Percentiles rank a stretch among this genome's conserved stretches.
These are phyloP conservation scores for Drosophila peninsularis DNA, from an alignment of 2,888 invertebrate species.

Conservation along the genomic window DNA sequence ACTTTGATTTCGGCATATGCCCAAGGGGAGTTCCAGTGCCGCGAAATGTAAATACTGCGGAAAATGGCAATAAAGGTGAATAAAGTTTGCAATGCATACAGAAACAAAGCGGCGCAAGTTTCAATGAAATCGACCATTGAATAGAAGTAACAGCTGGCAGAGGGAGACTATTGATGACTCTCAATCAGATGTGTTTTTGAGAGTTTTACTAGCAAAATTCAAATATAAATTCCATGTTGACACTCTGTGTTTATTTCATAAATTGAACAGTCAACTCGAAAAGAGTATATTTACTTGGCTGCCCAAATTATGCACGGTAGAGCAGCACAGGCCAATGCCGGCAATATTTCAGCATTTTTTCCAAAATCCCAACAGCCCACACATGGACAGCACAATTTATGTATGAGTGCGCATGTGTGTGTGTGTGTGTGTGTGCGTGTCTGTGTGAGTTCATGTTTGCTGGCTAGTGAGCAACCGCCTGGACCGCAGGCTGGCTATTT, in stretches of 20 bases:
- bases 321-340: slow-evolving; percentile 8
- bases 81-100: not conserved
- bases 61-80: not conserved
- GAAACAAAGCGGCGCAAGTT: not conserved
- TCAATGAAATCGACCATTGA: not conserved
- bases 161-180: not conserved
- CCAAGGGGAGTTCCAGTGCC: slow-evolving; percentile 6
- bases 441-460: not conserved
- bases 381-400: slow-evolving; percentile 1
- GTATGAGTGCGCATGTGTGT: not conserved
- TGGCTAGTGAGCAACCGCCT: slow-evolving; percentile 8
- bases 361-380: slow-evolving; percentile 22
- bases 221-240: slow-evolving; percentile 2
- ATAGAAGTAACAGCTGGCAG: not conserved
- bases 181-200: not conserved
- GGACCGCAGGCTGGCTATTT: slow-evolving; percentile 67
- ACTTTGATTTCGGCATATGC: slow-evolving; percentile 19
- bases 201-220: not conserved
- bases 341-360: slow-evolving; percentile 23
- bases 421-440: not conserved
- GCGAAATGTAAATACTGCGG: slow-evolving; percentile 34
- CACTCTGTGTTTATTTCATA: slow-evolving; percentile 1
- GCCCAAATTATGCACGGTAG: slow-evolving; percentile 14
- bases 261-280: not conserved
- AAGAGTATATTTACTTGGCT: not conserved